Conservation (phyloP, 2,888 invertebrate genomes). For the Brenthis daphne region DNA sequence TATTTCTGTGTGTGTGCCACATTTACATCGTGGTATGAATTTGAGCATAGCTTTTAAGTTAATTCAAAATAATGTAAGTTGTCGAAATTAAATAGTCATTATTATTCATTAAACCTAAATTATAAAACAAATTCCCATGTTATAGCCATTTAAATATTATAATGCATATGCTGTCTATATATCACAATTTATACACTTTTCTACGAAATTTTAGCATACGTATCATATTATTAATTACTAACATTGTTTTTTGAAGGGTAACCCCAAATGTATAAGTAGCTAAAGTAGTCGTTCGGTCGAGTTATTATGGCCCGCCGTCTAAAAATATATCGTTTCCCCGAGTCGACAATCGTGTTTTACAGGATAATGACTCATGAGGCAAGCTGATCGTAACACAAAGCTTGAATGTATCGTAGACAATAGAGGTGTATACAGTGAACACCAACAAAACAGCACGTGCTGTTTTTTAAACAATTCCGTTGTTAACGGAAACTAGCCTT, state of each 20-base stretch:
- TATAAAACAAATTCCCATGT: too few species aligned
- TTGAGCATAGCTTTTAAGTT: background rate
- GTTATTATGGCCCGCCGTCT: constrained; percentile 64
- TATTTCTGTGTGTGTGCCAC: constrained; percentile 56
- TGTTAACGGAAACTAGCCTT: constrained; percentile 6
- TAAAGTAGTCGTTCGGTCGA: constrained; percentile 49
- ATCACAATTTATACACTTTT: too few species aligned
- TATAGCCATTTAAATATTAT: too few species aligned
- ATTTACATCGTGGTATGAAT: constrained; percentile 20
- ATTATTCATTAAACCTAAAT: too few species aligned
- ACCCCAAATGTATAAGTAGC: constrained; percentile 4
- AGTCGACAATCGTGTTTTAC: constrained; percentile 67
- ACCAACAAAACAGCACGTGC: constrained; percentile 32
- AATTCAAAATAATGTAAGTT: too few species aligned
- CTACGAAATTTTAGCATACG: too few species aligned
- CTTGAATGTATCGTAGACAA: constrained; percentile 53
- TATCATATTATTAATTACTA: too few species aligned
- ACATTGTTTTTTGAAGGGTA: too few species aligned
- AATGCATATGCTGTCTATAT: too few species aligned
- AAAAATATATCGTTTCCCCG: constrained; percentile 75
- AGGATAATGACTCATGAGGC: constrained; percentile 76
- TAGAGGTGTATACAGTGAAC: constrained; percentile 45
- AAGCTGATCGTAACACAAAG: constrained; percentile 52
- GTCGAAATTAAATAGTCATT: too few species aligned
- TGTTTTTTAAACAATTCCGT: constrained; percentile 22